Percentiles rank a stretch among this genome's conserved stretches.
phyloP scores from a whole-genome alignment of 2,888 invertebrate genomes.

The Hypena proboscidalis region DNA sequence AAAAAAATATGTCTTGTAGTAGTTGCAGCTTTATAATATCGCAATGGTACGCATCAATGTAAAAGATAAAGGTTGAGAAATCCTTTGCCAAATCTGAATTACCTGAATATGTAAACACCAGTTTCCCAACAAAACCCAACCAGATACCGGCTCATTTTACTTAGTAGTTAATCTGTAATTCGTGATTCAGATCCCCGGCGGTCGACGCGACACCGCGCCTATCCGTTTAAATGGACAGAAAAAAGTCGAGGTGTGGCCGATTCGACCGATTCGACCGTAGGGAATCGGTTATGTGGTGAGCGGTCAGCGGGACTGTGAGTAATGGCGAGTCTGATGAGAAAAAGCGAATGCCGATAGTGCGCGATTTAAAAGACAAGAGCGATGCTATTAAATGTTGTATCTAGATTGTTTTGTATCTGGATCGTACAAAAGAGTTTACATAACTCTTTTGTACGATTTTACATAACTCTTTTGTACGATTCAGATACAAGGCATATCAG shows the following conservation, averaged over 20 bases:
- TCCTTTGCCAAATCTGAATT: conserved; percentile 8
- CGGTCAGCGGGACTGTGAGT: conserved; percentile 33
- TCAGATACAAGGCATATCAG: too few species aligned
- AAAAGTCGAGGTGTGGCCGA: conserved; percentile 61
- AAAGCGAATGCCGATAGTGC: conserved; percentile 14
- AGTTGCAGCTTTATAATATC: too few species aligned
- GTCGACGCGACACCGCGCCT: conserved; percentile 64
- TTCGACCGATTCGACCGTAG: conserved; percentile 41
- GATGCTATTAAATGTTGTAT: too few species aligned
- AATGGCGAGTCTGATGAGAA: conserved; percentile 18
- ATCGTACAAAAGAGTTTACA: too few species aligned
- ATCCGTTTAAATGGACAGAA: conserved; percentile 67
- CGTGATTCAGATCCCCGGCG: conserved; percentile 61
- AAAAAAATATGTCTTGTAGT: too few species aligned
- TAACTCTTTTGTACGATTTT: too few species aligned
- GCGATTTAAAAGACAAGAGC: background rate
- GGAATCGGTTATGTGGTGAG: conserved; percentile 36
- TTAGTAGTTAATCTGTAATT: conserved; percentile 71
- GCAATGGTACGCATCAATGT: too few species aligned
- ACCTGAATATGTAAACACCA: conserved; percentile 15
- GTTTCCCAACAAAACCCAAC: conserved; percentile 31
- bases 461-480: too few species aligned
- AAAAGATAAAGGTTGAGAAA: too few species aligned
- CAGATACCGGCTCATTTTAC: conserved; percentile 53
- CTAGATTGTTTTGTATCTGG: too few species aligned